Conservation (phyloP, 2,113 vertebrate species). For the Nyctibius bracteatus region DNA sequence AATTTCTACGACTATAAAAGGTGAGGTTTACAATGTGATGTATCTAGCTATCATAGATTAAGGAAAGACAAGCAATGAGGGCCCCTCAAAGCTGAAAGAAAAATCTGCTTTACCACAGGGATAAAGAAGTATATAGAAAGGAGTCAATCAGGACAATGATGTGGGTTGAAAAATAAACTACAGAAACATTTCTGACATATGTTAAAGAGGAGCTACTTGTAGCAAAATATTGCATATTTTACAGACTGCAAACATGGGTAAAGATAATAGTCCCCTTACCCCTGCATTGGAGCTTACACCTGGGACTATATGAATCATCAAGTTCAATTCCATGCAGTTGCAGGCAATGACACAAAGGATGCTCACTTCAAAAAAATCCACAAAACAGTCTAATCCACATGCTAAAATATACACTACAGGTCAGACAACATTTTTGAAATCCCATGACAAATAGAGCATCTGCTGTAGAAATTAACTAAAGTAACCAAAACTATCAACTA, state of each 20-base stretch:
- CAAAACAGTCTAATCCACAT: not conserved
- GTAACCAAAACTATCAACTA: not conserved
- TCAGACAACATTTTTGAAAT: not conserved
- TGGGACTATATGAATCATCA: not conserved
- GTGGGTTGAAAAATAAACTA: not conserved
- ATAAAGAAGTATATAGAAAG: not conserved
- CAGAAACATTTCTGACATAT: not conserved
- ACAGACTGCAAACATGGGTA: not conserved
- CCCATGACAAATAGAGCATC: not conserved
- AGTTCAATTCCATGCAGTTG: not conserved
- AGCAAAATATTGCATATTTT: not conserved
- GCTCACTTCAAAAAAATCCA: accelerated
- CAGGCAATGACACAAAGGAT: not conserved
- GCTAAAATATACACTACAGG: not conserved
- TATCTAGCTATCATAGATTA: not conserved
- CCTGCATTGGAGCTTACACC: not conserved
- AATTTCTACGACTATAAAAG: not conserved
- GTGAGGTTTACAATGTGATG: not conserved
- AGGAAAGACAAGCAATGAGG: not conserved
- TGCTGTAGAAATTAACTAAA: not conserved
- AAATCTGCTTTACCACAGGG: not conserved
- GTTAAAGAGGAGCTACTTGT: not conserved
- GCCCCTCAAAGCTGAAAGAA: not conserved
- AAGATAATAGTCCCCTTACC: not conserved
- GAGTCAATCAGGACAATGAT: not conserved